A percentile compares a stretch with the other conserved stretches of the same genome.
These are phyloP conservation scores for Tinea trinotella DNA, from an alignment of 2,888 invertebrate species.

Conservation along the genomic window DNA sequence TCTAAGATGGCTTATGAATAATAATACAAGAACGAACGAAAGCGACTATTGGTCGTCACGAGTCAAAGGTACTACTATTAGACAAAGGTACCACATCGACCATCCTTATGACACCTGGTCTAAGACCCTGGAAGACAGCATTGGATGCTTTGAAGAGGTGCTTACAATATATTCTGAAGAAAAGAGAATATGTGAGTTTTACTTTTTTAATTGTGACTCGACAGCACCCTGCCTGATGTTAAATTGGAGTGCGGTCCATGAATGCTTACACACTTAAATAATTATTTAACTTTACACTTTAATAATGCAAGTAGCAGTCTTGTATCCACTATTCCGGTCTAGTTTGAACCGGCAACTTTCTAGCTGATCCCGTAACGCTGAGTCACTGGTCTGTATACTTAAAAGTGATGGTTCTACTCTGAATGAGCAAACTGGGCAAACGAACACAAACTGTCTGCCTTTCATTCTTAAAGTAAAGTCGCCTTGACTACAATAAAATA, in stretches of 20 bases:
- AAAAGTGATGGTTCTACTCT: too few species aligned
- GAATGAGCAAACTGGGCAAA: constrained; percentile 21
- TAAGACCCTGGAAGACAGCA: constrained; percentile 36
- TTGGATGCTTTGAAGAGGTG: constrained; percentile 53
- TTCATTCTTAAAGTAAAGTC: too few species aligned
- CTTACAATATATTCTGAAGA: constrained; percentile 45
- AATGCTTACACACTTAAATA: too few species aligned
- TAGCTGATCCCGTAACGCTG: constrained; percentile 20
- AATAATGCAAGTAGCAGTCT: too few species aligned
- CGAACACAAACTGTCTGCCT: background rate
- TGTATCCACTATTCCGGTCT: too few species aligned
- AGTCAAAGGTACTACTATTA: constrained; percentile 36
- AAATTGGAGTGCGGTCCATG: too few species aligned
- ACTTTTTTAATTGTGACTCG: too few species aligned
- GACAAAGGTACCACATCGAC: constrained; percentile 49
- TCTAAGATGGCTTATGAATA: constrained; percentile 49
- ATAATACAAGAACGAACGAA: constrained; percentile 29
- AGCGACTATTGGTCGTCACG: constrained; percentile 27
- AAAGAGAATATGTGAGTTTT: constrained; percentile 44
- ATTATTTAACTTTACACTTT: too few species aligned
- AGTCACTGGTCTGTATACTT: constrained; percentile 21
- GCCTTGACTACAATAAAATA: too few species aligned
- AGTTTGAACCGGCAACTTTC: too few species aligned
- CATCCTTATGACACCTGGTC: constrained; percentile 57
- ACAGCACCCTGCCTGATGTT: too few species aligned